These are phyloP conservation scores for Drosophila niveifrons DNA, from an alignment of 2,888 invertebrate species.

Conservation along the genomic window DNA sequence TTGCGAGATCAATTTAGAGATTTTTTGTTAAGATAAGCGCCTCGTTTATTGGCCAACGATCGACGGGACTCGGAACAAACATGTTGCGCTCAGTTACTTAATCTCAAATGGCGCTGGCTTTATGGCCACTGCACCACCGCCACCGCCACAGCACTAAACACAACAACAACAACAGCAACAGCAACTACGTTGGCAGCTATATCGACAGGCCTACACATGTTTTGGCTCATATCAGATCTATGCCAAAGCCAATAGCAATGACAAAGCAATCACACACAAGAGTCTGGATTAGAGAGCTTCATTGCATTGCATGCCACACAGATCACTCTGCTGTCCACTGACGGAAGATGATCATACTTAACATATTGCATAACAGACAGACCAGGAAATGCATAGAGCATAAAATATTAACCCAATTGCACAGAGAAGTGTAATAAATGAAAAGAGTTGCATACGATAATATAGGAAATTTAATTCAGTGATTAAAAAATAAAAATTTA, in stretches of 20 bases:
- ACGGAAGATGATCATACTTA: conserved; percentile 1
- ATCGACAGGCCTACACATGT: conserved; percentile 77
- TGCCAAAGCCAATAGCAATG: conserved; percentile 63
- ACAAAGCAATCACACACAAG: conserved; percentile 67
- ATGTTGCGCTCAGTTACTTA: conserved; percentile 74
- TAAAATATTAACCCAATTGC: background rate
- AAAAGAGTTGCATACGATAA: no score
- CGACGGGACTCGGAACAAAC: conserved; percentile 56
- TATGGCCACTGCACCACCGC: conserved; percentile 36
- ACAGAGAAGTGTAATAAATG: background rate
- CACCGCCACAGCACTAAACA: conserved; percentile 3
- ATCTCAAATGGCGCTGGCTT: conserved; percentile 78
- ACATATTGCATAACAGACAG: conserved; percentile 4
- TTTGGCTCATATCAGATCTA: conserved; percentile 72
- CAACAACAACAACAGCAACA: conserved; percentile 17
- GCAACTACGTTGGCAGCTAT: conserved; percentile 49
- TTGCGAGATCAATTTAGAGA: conserved; percentile 80
- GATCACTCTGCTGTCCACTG: conserved; percentile 53
- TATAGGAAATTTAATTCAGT: no score
- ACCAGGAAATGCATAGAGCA: conserved; percentile 2
- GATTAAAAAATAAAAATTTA: no score
- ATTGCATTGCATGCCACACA: conserved; percentile 40
- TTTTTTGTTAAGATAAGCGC: conserved; percentile 77
- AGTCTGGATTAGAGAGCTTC: conserved; percentile 6
- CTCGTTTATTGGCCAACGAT: conserved; percentile 74